Conservation (phyloP, 2,888 invertebrate species). For the Drosophila testacea region DNA sequence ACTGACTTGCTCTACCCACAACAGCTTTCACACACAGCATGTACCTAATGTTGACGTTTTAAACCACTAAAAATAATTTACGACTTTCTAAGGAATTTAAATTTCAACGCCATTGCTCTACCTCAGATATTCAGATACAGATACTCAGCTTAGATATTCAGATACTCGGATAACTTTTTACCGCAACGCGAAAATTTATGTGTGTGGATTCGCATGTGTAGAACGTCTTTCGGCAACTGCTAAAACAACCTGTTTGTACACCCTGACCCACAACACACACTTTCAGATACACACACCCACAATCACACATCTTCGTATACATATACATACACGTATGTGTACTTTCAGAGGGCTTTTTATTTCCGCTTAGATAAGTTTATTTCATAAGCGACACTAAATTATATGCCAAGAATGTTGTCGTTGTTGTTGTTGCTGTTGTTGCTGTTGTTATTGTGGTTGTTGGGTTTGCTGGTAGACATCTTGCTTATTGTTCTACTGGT, state of each 20-base stretch:
- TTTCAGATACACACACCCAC: neutral
- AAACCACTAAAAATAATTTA: slow-evolving; percentile 80
- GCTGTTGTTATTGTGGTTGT: slow-evolving; percentile 38
- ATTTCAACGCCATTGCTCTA: slow-evolving; percentile 71
- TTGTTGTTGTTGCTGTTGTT: slow-evolving; percentile 33
- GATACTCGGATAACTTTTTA: slow-evolving; percentile 54
- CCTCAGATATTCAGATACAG: slow-evolving; percentile 60
- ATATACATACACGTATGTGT: neutral
- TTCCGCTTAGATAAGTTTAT: slow-evolving; percentile 82
- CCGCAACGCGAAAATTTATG: slow-evolving; percentile 64
- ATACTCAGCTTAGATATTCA: slow-evolving; percentile 47
- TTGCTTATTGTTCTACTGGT: slow-evolving; percentile 69
- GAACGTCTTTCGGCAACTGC: slow-evolving; percentile 33
- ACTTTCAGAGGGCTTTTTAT: slow-evolving; percentile 57
- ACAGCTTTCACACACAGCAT: slow-evolving; percentile 54
- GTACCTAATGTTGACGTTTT: slow-evolving; percentile 61
- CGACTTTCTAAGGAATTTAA: slow-evolving; percentile 77
- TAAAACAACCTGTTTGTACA: slow-evolving; percentile 68
- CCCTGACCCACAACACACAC: slow-evolving; percentile 31
- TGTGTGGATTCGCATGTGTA: slow-evolving; percentile 53
- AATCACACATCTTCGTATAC: too few relatives aligned
- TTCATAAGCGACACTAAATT: slow-evolving; percentile 82
- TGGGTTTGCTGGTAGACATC: slow-evolving; percentile 71
- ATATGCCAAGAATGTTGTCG: slow-evolving; percentile 72
- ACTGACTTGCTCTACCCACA: slow-evolving; percentile 12